A percentile compares a stretch with the other conserved stretches of the same genome.
Evolutionary conservation across 2,888 invertebrate species (phyloP).

Genomic region (Meteorus cinctellus): DNA sequence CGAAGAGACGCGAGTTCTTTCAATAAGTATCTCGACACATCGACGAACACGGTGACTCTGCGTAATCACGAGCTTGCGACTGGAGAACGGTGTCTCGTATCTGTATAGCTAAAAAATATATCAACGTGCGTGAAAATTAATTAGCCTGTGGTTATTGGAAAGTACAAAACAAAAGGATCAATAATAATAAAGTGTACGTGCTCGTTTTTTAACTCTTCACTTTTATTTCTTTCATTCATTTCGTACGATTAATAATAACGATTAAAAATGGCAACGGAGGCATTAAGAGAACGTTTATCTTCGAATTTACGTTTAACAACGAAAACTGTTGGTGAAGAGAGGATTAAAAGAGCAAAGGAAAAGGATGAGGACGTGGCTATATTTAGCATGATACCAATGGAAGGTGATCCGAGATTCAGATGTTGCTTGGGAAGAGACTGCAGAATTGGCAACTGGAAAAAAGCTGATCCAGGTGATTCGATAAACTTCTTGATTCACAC

Average conservation of each 20-base stretch:
- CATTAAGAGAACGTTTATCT: slow-evolving; percentile 84
- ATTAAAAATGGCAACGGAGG: slow-evolving; percentile 81
- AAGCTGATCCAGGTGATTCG: slow-evolving; percentile 84
- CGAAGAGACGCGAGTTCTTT: slow-evolving; percentile 48
- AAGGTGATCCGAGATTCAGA: slow-evolving; percentile 83
- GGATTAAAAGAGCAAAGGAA: slow-evolving; percentile 85
- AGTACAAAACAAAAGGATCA: slow-evolving; percentile 31
- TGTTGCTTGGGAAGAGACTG: slow-evolving; percentile 86
- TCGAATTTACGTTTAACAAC: slow-evolving; percentile 82
- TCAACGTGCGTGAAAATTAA: neutral
- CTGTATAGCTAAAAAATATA: neutral
- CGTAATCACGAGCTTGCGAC: slow-evolving; percentile 47
- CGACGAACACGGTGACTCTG: slow-evolving; percentile 50
- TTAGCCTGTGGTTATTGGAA: neutral
- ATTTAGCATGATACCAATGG: slow-evolving; percentile 88
- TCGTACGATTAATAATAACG: slow-evolving; percentile 22
- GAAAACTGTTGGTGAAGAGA: slow-evolving; percentile 88
- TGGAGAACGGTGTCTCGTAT: slow-evolving; percentile 23
- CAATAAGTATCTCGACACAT: slow-evolving; percentile 54
- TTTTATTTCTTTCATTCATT: neutral
- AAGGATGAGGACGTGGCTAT: slow-evolving; percentile 92
- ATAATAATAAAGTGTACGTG: neutral
- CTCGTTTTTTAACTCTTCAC: neutral
- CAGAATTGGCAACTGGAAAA: slow-evolving; percentile 83
- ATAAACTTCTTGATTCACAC: neutral